phyloP scores from a whole-genome alignment of 53 echinoderm and acorn worm species.

The Antedon mediterranea region DNA sequence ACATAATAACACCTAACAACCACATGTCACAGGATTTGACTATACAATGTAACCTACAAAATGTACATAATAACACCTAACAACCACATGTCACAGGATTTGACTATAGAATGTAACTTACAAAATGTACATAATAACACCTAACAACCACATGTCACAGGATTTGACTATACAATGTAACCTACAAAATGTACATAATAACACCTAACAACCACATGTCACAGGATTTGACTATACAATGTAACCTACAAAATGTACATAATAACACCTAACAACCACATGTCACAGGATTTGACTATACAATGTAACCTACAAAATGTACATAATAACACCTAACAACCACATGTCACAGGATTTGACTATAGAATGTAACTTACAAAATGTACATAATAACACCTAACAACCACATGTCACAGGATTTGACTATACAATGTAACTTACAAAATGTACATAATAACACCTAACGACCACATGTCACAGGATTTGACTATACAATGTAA shows the following conservation, averaged over 20 bases:
- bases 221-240: conserved; percentile 98
- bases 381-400: conserved; percentile 99
- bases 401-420: conserved; percentile 99
- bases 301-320: too few species aligned
- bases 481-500: too few species aligned
- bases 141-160: conserved; percentile 99
- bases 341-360: conserved; percentile 99
- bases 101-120: too few species aligned
- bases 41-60: too few species aligned
- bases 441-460: conserved; percentile 98
- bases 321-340: conserved; percentile 99
- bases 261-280: conserved; percentile 99
- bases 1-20: conserved; percentile 99
- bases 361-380: too few species aligned
- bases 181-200: conserved; percentile 97
- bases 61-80: conserved; percentile 99
- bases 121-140: conserved; percentile 98
- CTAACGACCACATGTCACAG: conserved; percentile 99
- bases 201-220: conserved; percentile 99
- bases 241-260: conserved; percentile 99
- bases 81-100: conserved; percentile 99
- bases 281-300: conserved; percentile 98
- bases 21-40: conserved; percentile 99
- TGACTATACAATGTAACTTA: too few species aligned
- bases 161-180: too few species aligned